Base-by-base conservation (phyloP, 2,888 invertebrate species). In the Lumbricus terrestris region DNA sequence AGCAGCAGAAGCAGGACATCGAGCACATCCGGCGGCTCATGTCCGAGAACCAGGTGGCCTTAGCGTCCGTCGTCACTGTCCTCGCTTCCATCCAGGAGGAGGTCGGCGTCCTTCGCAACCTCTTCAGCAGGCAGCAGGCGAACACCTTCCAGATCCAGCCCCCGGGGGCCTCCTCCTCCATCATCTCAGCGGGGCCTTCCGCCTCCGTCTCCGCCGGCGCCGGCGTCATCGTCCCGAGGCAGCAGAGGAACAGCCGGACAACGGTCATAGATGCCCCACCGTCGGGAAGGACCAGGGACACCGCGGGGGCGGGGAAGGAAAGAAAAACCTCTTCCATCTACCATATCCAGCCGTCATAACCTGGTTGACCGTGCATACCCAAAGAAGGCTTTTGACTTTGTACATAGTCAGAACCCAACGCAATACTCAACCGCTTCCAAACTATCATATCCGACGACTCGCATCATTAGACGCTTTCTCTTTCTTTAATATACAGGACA, bases 31-130 rank as follows among this genome's bases (percentile, higher is more conserved):
- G 95, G 15, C 92, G 93, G 29, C 92, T 95, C 88, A 94, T 95
- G 94, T 93, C 94, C 13, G 95, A 95, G 92, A 95, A 95, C 92
- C 94, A 95, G 90, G 94, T 94, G 91, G 95, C 95, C 20, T 92
- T 95, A 92, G 93, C 93, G 90, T 94, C 94, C 90, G 94, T 95
- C 35, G 94, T 95, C 34, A 94, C 94, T 82, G 94, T 94, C 23
- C 92, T 95, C 89, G 92, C 93, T 42, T 94, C 94, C 90, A 94
- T 95, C 91, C 95, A 95, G 91, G 91, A 91, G 29, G 91, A 91
- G 88, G 91, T 91, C 83, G 90, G 91, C 33, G 88, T 54, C 20
- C 82, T 92, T 23, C 40, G 90, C n/a, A 90, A 69, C 37, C 40
- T 92, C n/a, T 92, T 91, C 33, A 92, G 90, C 47, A 91, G 91